Evolutionary conservation across 2,797 vertebrate species (phyloP).

Genomic region (Mergus octosetaceus): DNA sequence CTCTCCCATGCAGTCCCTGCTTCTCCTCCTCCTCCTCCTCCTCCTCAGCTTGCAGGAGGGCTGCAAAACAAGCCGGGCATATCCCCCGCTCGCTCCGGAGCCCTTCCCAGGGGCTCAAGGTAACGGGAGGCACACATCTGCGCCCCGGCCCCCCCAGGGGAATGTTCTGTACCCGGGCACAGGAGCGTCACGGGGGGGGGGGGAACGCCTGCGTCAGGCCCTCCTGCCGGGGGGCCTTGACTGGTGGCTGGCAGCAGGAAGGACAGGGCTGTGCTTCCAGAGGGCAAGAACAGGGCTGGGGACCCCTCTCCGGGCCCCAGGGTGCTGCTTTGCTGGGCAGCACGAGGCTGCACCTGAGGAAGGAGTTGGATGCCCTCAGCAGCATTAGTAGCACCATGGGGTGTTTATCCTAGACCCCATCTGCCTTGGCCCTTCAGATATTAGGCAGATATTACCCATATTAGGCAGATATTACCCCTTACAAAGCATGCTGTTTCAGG

Average conservation of each 20-base stretch:
- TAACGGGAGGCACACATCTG: background rate
- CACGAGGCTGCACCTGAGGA: rapidly evolving
- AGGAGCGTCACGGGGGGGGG: slow-evolving; percentile 30
- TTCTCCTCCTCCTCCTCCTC: background rate
- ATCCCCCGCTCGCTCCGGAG: rapidly evolving
- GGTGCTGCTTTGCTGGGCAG: background rate
- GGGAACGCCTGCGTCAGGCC: slow-evolving; percentile 67
- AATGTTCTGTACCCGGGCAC: slow-evolving; percentile 54
- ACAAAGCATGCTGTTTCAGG: background rate
- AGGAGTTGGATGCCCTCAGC: background rate
- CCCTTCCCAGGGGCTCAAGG: slow-evolving; percentile 18
- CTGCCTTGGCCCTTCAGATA: background rate
- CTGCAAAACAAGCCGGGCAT: background rate
- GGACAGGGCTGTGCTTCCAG: background rate
- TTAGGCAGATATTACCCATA: background rate
- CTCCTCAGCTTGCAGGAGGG: background rate
- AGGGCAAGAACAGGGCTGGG: rapidly evolving
- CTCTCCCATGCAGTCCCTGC: background rate
- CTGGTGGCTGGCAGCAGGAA: slow-evolving; percentile 39
- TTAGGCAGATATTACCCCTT: background rate
- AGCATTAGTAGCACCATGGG: background rate
- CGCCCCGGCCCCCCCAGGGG: background rate
- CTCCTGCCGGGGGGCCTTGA: slow-evolving; percentile 60
- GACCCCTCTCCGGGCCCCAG: background rate
- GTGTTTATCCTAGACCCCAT: background rate